phyloP scores from a whole-genome alignment of 2,113 vertebrate genomes.

The Clarias magur region DNA sequence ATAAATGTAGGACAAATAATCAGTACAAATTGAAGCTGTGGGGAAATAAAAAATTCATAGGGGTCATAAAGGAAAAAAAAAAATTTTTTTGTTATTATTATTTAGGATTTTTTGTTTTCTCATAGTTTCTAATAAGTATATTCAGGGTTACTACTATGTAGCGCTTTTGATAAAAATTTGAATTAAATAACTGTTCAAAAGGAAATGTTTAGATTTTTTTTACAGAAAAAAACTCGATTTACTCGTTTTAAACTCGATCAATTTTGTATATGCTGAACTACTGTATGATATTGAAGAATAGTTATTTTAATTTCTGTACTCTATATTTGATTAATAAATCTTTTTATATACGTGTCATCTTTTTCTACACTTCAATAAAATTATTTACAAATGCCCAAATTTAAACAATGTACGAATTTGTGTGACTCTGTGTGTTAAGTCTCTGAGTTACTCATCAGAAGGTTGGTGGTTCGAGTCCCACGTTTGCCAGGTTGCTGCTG shows the following conservation, averaged over 20 bases:
- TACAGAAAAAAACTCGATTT: too few species aligned
- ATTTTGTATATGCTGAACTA: background rate
- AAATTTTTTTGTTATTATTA: background rate
- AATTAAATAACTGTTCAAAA: background rate
- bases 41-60: background rate
- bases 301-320: background rate
- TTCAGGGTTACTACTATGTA: background rate
- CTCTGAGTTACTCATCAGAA: too few species aligned
- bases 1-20: background rate
- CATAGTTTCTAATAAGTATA: background rate
- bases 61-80: background rate
- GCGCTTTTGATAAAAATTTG: background rate
- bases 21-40: background rate
- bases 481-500: too few species aligned
- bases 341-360: background rate
- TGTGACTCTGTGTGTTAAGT: too few species aligned
- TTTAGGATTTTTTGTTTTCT: background rate
- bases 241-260: too few species aligned
- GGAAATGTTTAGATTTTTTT: background rate
- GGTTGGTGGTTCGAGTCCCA: too few species aligned
- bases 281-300: background rate
- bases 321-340: slow-evolving; percentile 2
- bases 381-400: background rate
- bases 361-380: background rate
- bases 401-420: too few species aligned